These are phyloP conservation scores for Phortica magna DNA, from an alignment of 2,888 invertebrate genomes.

Conservation along the genomic window DNA sequence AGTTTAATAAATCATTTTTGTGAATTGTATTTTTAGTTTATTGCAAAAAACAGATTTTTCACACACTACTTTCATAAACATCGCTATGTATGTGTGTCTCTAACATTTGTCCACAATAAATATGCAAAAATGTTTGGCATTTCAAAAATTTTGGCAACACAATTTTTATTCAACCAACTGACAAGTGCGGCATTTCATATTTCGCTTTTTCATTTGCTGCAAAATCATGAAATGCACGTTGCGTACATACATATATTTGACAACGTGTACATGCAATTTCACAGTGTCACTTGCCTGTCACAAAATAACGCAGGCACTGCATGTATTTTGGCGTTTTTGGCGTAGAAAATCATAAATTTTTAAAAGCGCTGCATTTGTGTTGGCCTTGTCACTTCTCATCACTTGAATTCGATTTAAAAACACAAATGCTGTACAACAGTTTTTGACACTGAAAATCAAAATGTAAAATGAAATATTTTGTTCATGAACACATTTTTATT, in stretches of 20 bases:
- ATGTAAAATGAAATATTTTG: no score
- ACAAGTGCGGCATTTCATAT: neutral
- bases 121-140: neutral
- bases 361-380: slow-evolving; percentile 15
- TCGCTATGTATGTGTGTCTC: neutral
- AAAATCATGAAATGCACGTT: slow-evolving; percentile 2
- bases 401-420: neutral
- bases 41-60: neutral
- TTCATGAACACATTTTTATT: no score
- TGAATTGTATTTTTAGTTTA: no score
- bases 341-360: slow-evolving; percentile 19
- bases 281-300: slow-evolving; percentile 20
- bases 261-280: slow-evolving; percentile 25
- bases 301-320: slow-evolving; percentile 17
- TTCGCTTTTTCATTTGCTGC: neutral
- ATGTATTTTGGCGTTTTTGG: slow-evolving; percentile 6
- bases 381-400: neutral
- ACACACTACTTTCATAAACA: no score
- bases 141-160: neutral
- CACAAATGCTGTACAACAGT: neutral
- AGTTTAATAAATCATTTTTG: no score
- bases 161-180: slow-evolving; percentile 7
- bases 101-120: neutral
- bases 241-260: slow-evolving; percentile 1
- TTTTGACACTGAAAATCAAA: neutral